Evolutionary conservation across 1,140 invertebrate genomes (phyloP).

Genomic region (Drosophila leontia): DNA sequence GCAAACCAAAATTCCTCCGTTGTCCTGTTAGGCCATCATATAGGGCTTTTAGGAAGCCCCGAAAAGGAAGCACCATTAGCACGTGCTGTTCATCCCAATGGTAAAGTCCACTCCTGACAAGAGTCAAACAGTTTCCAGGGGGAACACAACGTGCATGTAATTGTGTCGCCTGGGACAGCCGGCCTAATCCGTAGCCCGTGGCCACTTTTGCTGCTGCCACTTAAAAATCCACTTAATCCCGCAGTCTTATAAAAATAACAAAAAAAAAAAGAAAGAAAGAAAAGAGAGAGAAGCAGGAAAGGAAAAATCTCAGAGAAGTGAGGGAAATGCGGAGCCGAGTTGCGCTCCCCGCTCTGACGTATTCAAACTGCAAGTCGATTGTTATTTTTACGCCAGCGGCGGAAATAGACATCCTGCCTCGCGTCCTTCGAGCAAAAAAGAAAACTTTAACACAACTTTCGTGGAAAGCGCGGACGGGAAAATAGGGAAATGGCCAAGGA

Average conservation of each 20-base stretch:
- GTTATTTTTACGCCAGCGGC: conserved; percentile 78
- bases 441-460: conserved; percentile 75
- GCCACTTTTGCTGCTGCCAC: conserved; percentile 80
- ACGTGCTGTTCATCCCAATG: conserved; percentile 77
- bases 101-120: conserved; percentile 52
- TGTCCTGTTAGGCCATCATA: background rate
- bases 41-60: conserved; percentile 1
- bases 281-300: conserved; percentile 9
- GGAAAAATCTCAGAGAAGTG: conserved; percentile 6
- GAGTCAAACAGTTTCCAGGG: conserved; percentile 39
- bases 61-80: conserved; percentile 55
- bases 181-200: conserved; percentile 66
- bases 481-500: conserved; percentile 24
- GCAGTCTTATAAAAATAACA: conserved; percentile 59
- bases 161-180: conserved; percentile 68
- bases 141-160: conserved; percentile 68
- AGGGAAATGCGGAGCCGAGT: background rate
- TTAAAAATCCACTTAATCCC: conserved; percentile 83
- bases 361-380: conserved; percentile 83
- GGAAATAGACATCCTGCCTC: conserved; percentile 69
- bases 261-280: conserved; percentile 28
- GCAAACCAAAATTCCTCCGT: background rate
- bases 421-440: conserved; percentile 26
- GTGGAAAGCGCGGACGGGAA: conserved; percentile 43
- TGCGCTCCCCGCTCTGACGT: conserved; percentile 48